These are phyloP conservation scores for Rhynchophorus ferrugineus DNA, from an alignment of 1,140 invertebrate genomes.

Conservation along the genomic window DNA sequence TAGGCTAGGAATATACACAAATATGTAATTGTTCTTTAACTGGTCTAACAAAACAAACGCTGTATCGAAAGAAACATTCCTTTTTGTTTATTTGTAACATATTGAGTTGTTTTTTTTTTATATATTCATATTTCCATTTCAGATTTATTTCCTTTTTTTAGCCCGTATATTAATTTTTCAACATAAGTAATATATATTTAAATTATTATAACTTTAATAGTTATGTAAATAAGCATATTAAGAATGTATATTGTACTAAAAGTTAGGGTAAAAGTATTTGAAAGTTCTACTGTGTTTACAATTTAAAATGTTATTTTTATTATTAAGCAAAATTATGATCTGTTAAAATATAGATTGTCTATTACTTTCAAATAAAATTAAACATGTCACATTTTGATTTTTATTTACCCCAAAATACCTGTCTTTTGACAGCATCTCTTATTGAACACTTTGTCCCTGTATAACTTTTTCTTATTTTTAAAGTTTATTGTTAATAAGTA, in stretches of 20 bases:
- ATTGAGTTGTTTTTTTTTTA: neutral
- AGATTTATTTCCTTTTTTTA: conserved; percentile 1
- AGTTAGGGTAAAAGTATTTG: conserved; percentile 8
- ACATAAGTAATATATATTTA: conserved; percentile 17
- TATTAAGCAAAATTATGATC: conserved; percentile 17
- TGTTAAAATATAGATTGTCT: conserved; percentile 17
- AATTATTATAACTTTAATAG: conserved; percentile 8
- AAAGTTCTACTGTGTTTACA: conserved; percentile 10
- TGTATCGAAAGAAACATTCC: too few species aligned
- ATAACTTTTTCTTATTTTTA: too few species aligned
- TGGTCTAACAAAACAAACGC: too few species aligned
- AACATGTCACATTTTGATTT: neutral
- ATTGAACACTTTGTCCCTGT: too few species aligned
- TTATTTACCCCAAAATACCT: too few species aligned
- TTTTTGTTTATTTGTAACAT: neutral
- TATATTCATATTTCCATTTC: neutral
- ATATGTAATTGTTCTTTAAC: neutral
- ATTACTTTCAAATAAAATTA: conserved; percentile 15
- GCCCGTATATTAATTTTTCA: neutral
- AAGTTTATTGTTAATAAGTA: too few species aligned
- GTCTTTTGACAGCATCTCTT: too few species aligned
- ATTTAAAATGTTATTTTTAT: conserved; percentile 6
- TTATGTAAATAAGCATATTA: conserved; percentile 13
- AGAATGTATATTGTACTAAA: conserved; percentile 16
- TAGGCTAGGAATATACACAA: neutral